Base-by-base conservation (phyloP, 2,797 vertebrate genomes). In the Dallia pectoralis region DNA sequence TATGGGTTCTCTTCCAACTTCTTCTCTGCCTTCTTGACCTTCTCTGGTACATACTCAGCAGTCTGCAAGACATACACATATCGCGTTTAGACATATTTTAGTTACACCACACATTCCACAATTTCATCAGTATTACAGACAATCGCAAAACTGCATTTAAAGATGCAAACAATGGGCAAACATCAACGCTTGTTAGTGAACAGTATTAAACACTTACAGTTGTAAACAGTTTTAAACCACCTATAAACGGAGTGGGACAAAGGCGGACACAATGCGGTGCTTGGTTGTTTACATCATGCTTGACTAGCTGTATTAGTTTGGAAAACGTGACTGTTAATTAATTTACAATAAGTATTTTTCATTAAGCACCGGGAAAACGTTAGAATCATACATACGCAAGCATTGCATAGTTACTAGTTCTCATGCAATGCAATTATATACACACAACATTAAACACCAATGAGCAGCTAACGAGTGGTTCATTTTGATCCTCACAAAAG, bases 11-110 rank as follows among this genome's bases (percentile, higher is more conserved):
- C 98, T 97, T 99, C 98, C 95, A 99, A 95, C 95, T 99, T 99
- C 97, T 98, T 99, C 92, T 99, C 98, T 84, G 98, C 98, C 93
- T 99, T 99, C 94, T 99, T 99, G 94, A 99, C 98, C 94, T 99
- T 99, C 93, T 99, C 98, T 66, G 98, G 98, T 79, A 99, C 95
- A 91, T 99, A 99, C 80, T 99, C 98, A 33, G 95, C 92, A 11
- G 87, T 83, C 91, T 91, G 85, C 92, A 96, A 91, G 82, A 85
- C 76, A 88, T 80, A 92, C 80, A 62, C 56, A 68, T 74, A 79
- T 12, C 76, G 15, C 22, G 62, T 64, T 64, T 29, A 64, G 14
- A 64, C 62, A 64, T 30, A 29, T 16, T 18, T 44, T 44, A 7
- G 40, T 12, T 18, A 59, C 7, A 59, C 53, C 4, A 22, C 53